These are phyloP conservation scores for Erebia ligea DNA, from an alignment of 2,888 invertebrate species.

Conservation along the genomic window DNA sequence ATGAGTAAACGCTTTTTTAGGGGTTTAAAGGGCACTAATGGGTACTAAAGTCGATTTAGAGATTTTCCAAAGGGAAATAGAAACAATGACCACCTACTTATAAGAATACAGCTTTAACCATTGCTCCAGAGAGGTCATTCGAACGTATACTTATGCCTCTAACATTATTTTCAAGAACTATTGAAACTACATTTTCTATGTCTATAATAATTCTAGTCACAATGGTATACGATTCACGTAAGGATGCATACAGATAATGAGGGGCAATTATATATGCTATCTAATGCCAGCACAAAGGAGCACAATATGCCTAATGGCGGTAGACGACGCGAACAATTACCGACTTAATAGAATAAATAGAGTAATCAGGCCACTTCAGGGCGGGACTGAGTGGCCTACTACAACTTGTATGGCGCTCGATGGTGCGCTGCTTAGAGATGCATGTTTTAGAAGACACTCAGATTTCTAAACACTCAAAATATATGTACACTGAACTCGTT, in stretches of 20 bases:
- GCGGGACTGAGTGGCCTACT: conserved; percentile 51
- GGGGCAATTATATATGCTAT: conserved; percentile 46
- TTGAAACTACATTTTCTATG: neutral
- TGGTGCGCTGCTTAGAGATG: conserved; percentile 38
- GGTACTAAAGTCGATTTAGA: too few relatives aligned
- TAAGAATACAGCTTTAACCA: too few relatives aligned
- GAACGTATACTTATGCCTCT: neutral
- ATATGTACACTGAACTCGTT: too few relatives aligned
- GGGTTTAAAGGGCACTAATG: too few relatives aligned
- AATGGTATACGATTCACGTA: conserved; percentile 10
- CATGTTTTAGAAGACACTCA: neutral
- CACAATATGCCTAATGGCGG: conserved; percentile 75
- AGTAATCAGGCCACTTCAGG: conserved; percentile 79
- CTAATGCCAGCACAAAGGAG: conserved; percentile 51
- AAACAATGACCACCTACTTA: too few relatives aligned
- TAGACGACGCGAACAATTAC: conserved; percentile 72
- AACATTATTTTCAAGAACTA: neutral
- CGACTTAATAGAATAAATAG: conserved; percentile 80
- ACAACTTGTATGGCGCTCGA: conserved; percentile 40
- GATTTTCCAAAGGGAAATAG: too few relatives aligned
- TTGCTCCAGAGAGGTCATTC: too few relatives aligned
- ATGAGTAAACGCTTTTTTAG: too few relatives aligned
- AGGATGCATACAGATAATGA: conserved; percentile 35
- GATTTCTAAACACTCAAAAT: too few relatives aligned
- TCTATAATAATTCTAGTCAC: neutral